Percentiles rank a stretch among this genome's conserved stretches.
phyloP scores from a whole-genome alignment of 2,888 invertebrate species.

The Drosophila sordidapex region DNA sequence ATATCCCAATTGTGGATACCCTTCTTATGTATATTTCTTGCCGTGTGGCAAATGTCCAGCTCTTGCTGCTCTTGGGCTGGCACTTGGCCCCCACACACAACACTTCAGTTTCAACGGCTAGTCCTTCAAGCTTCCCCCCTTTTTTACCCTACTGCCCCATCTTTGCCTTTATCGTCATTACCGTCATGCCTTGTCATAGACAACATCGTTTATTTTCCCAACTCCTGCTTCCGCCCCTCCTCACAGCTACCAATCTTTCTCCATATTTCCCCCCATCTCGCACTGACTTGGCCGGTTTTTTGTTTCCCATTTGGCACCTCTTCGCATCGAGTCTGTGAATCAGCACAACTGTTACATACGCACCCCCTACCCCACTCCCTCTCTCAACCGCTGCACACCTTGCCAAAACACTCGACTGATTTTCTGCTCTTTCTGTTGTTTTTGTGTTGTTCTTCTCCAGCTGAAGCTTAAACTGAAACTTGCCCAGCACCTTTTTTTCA shows the following conservation, averaged over 20 bases:
- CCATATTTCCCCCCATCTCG: constrained; percentile 10
- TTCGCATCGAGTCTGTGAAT: constrained; percentile 58
- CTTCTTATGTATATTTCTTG: background rate
- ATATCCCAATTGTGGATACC: background rate
- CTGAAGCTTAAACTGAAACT: background rate
- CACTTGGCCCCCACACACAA: constrained; percentile 25
- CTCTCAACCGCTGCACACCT: background rate
- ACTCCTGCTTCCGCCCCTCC: background rate
- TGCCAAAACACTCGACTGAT: constrained; percentile 67
- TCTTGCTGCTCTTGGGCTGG: background rate
- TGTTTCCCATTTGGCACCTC: constrained; percentile 65
- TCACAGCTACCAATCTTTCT: background rate
- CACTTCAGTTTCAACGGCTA: constrained; percentile 13
- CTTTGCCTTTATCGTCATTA: constrained; percentile 56
- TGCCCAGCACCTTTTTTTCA: background rate
- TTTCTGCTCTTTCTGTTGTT: constrained; percentile 45
- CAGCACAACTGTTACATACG: constrained; percentile 66
- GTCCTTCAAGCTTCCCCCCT: background rate
- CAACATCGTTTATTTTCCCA: constrained; percentile 76
- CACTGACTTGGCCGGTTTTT: constrained; percentile 47
- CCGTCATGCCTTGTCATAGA: constrained; percentile 79
- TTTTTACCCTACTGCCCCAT: background rate
- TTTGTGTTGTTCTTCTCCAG: constrained; percentile 48
- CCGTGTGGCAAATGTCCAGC: background rate
- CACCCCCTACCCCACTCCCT: background rate